Evolutionary conservation across 1,140 invertebrate species (phyloP).

Genomic region (Microplitis mediator): DNA sequence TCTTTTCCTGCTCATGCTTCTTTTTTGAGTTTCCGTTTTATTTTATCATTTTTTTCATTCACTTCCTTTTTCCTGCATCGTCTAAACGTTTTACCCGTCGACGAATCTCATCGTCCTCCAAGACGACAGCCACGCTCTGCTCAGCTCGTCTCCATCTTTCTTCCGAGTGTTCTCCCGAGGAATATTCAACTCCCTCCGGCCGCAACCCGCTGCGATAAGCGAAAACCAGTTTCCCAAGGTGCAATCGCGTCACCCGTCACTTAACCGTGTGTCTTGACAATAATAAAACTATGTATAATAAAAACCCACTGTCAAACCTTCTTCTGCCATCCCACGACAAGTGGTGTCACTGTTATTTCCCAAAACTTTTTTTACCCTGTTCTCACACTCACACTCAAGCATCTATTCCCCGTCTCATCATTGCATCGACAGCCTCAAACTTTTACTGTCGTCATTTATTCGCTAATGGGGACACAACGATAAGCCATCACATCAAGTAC

Average conservation of each 20-base stretch:
- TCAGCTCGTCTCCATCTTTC: neutral
- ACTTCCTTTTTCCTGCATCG: slow-evolving; percentile 2
- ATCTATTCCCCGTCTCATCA: neutral
- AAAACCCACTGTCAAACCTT: neutral
- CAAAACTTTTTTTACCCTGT: too few species aligned
- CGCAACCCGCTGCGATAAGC: slow-evolving; percentile 9
- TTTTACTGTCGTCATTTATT: slow-evolving; percentile 16
- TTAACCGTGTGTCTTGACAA: neutral
- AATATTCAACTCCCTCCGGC: slow-evolving; percentile 6
- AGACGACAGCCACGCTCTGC: too few species aligned
- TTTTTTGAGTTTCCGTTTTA: neutral
- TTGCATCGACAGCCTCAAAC: neutral
- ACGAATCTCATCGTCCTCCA: neutral
- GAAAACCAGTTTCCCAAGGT: slow-evolving; percentile 17
- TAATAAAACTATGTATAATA: slow-evolving; percentile 2
- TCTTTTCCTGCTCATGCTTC: neutral
- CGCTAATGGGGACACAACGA: slow-evolving; percentile 18
- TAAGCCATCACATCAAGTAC: slow-evolving; percentile 1
- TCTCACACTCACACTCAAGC: too few species aligned
- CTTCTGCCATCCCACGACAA: neutral
- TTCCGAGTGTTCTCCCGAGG: slow-evolving; percentile 14
- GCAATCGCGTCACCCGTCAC: neutral
- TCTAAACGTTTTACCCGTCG: neutral
- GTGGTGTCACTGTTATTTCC: too few species aligned
- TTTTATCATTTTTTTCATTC: neutral